Evolutionary conservation across 2,888 invertebrate genomes (phyloP).

Genomic region (Spodoptera exigua): DNA sequence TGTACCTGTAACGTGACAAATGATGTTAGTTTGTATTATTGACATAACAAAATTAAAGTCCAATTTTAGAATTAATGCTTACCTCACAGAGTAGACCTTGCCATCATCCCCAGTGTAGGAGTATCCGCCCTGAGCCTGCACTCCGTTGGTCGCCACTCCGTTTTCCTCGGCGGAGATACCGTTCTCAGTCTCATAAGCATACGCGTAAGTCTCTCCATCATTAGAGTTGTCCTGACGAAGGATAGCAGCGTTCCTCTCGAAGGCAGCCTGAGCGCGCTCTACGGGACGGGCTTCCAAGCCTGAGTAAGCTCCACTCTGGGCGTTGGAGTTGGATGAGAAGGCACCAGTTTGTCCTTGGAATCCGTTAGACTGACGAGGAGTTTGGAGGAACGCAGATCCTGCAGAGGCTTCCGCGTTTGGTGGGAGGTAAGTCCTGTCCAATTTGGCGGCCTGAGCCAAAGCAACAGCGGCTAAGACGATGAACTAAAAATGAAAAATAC

Average conservation of each 20-base stretch:
- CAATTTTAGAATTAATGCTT: conserved; percentile 17
- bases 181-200: conserved; percentile 82
- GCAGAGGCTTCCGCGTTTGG: conserved; percentile 65
- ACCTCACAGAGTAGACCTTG: conserved; percentile 81
- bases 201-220: conserved; percentile 80
- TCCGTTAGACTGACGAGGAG: conserved; percentile 49
- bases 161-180: conserved; percentile 82
- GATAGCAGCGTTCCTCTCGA: conserved; percentile 81
- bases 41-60: no score
- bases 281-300: conserved; percentile 61
- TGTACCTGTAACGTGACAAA: conserved; percentile 69
- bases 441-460: conserved; percentile 73
- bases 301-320: conserved; percentile 34
- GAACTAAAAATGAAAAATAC: conserved; percentile 66
- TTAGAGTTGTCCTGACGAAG: conserved; percentile 78
- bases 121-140: conserved; percentile 81
- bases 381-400: conserved; percentile 44
- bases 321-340: conserved; percentile 15
- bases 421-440: conserved; percentile 81
- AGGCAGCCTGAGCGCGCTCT: conserved; percentile 76
- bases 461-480: conserved; percentile 66
- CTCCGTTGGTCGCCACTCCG: conserved; percentile 82
- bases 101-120: conserved; percentile 86
- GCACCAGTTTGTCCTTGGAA: conserved; percentile 45
- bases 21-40: neutral